Evolutionary conservation across 1,140 invertebrate genomes (phyloP).

Genomic region (Popillia japonica): DNA sequence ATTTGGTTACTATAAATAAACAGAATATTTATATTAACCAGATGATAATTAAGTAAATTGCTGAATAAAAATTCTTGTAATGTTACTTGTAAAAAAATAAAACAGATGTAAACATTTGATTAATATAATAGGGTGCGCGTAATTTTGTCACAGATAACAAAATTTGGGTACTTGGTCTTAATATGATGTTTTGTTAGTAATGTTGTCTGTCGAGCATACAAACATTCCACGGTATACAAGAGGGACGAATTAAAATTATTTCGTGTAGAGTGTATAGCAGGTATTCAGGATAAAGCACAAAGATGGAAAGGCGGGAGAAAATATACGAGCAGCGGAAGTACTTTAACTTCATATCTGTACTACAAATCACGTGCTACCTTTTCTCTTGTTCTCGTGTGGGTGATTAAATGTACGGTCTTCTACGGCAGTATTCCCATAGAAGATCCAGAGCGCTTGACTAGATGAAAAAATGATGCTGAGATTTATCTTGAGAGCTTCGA

Average conservation of each 20-base stretch:
- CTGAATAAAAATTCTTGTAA: too few species aligned
- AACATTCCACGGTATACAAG: background rate
- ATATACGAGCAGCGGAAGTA: slow-evolving; percentile 17
- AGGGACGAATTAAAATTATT: slow-evolving; percentile 29
- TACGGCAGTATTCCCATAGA: background rate
- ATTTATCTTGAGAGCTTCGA: background rate
- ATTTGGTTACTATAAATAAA: too few species aligned
- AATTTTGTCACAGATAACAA: too few species aligned
- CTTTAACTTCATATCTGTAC: slow-evolving; percentile 30
- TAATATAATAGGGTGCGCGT: too few species aligned
- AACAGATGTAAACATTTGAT: too few species aligned
- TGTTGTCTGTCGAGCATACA: background rate
- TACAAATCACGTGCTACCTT: slow-evolving; percentile 30
- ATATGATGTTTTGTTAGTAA: background rate
- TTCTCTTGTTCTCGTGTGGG: slow-evolving; percentile 25
- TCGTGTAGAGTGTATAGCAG: background rate
- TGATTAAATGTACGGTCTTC: slow-evolving; percentile 23
- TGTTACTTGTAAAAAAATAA: too few species aligned
- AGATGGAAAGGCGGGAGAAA: background rate
- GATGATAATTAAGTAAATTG: too few species aligned
- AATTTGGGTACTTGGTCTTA: too few species aligned
- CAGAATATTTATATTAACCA: too few species aligned
- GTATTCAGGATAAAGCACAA: slow-evolving; percentile 6
- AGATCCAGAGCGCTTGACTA: background rate
- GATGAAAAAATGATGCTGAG: slow-evolving; percentile 3